Base-by-base conservation (phyloP, 2,797 vertebrate genomes). In the Uromys caudimaculatus region DNA sequence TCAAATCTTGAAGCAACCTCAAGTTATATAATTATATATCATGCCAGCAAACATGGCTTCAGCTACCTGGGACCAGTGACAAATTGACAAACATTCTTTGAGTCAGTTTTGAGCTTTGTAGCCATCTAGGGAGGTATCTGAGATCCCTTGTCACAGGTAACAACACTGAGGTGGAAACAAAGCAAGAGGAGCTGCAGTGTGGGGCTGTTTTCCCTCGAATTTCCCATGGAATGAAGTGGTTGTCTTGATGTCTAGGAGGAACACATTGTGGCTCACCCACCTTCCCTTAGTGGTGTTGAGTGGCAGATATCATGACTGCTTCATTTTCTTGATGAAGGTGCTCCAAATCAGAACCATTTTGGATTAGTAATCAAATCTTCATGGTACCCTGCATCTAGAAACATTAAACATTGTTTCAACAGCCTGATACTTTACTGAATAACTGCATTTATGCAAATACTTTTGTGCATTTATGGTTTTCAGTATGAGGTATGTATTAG, bases 1-100 rank as follows among this genome's bases (percentile, higher is more conserved):
- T 69, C 38, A 92, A 83, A 91, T 90, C 56, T 81, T 90, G 77
- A 78, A 84, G 95, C 47, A 77, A 62, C 79, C 19, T 29, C 62
- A 89, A 79, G 73, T 76, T 47, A 82, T 84, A 82, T 52, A 79
- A 78, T 92, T 93, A 82, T 41, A 11, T 54, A 58, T 12, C 56
- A 56, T 77, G 79, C 24, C 35, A 52, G 41, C 47, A 94, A 89
- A 41, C 9, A 9, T 71, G 44, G 21, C 50, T 64, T 95, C 73
- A 84, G 10, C 58, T 32, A 24, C 62, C n/a, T 64, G 54, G 23
- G 86, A 64, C 23, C 41, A 58, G 32, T 32, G 60, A 2, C n/a
- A 47, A 32, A 75, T 95, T 78, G 88, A 50, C 32, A 86, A 78
- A 81, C 13, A 71, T 56, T 95, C 27, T 92, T 69, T 17, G 44